Evolutionary conservation across 1,140 invertebrate genomes (phyloP).

Genomic region (Papilio polytes): DNA sequence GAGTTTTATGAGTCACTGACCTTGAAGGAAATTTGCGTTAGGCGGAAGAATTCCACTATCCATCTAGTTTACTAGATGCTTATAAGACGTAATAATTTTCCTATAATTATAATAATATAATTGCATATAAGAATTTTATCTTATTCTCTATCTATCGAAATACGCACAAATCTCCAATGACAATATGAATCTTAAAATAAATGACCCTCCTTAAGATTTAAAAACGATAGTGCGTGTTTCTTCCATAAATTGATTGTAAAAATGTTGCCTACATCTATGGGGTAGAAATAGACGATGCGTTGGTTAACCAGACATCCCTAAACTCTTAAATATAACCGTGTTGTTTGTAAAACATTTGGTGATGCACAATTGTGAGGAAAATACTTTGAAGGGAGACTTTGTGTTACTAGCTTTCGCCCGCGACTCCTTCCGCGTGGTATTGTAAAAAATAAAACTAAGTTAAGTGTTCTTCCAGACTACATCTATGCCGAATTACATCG

Average conservation of each 20-base stretch:
- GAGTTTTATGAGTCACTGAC: constrained; percentile 12
- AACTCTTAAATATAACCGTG: not conserved
- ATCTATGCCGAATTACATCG: too few relatives aligned
- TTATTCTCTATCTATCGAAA: too few relatives aligned
- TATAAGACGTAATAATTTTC: constrained; percentile 1
- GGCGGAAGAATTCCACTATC: not conserved
- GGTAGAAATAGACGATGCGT: not conserved
- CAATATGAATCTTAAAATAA: not conserved
- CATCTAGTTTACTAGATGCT: not conserved
- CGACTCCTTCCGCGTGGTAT: too few relatives aligned
- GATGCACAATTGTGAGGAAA: too few relatives aligned
- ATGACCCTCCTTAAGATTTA: not conserved
- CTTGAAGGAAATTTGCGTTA: constrained; percentile 5
- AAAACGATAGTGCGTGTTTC: not conserved
- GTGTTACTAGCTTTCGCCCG: too few relatives aligned
- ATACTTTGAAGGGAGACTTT: too few relatives aligned
- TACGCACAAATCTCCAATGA: too few relatives aligned
- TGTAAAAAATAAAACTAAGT: too few relatives aligned
- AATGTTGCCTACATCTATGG: not conserved
- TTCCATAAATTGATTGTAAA: not conserved
- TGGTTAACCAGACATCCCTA: not conserved
- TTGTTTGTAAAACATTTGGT: too few relatives aligned
- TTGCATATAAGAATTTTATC: too few relatives aligned
- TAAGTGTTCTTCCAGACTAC: too few relatives aligned
- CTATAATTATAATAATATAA: not conserved